Base-by-base conservation (phyloP, 2,888 invertebrate genomes). In the Pecten maximus region DNA sequence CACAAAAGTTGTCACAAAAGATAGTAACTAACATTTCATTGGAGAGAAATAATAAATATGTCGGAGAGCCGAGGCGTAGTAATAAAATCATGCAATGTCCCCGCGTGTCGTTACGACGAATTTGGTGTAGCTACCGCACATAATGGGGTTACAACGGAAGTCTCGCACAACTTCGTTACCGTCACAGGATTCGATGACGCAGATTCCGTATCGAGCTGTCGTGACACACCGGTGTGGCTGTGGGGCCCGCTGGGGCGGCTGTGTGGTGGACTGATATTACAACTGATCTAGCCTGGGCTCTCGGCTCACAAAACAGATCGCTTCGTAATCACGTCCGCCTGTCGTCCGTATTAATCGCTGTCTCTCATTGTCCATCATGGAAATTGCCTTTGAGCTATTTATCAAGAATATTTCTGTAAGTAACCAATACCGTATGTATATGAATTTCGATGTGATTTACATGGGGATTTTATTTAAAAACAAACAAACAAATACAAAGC, bases 101-200 rank as follows among this genome's bases (percentile, higher is more conserved):
- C 74, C 50, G 28, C 23, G 28, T 12, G 74, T 74, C 8, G 16
- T 74, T 74, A 74, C 74, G 74, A 35, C 74, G 35, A 74, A 74
- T 74, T 74, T 28, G 74, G 74, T 74, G 74, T 35, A 74, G 74
- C 74, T 74, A 74, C 4, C 74, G 74, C 74, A 35, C 35, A 35
- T 74, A 74, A 74, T 74, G 74, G 28, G 74, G 74, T 28, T 74
- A 74, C 23, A 74, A 10, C 74, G 74, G 74, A 74, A 74, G 35
- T 35, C 74, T 74, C 74, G 74, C 74, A 35, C 74, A 74, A 74
- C 74, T 74, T 74, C 35, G 74, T 74, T 74, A 74, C 35, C 74
- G 74, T 74, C 74, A 74, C 74, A 35, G 74, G 74, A 74, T 74
- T 10, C 74, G 74, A 74, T 74, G 74, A 74, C 74, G 74, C 74